Evolutionary conservation across 2,888 invertebrate species (phyloP).

Genomic region (Tortricodes alternella): DNA sequence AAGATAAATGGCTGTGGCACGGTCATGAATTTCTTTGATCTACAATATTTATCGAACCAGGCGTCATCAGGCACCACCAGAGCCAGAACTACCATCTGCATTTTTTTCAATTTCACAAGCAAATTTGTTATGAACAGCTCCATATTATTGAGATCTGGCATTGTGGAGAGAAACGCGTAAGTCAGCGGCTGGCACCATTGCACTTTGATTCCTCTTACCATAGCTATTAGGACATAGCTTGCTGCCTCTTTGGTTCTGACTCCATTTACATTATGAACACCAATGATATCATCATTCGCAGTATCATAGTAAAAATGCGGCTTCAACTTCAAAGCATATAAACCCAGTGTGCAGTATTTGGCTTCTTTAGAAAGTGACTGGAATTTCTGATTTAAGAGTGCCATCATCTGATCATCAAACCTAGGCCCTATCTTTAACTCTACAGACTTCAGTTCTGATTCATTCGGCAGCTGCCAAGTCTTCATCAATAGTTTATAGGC

Average conservation of each 20-base stretch:
- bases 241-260: background rate
- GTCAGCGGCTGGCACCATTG: background rate
- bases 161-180: background rate
- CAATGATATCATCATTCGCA: slow-evolving; percentile 12
- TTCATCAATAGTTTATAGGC: slow-evolving; percentile 5
- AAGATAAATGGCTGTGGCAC: background rate
- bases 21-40: slow-evolving; percentile 1
- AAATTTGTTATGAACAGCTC: background rate
- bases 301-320: slow-evolving; percentile 11
- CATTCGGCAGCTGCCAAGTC: slow-evolving; percentile 4
- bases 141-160: slow-evolving; percentile 2
- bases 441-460: background rate
- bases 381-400: background rate
- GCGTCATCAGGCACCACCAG: slow-evolving; percentile 1
- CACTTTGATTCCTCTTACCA: background rate
- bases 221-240: slow-evolving; percentile 5
- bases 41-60: background rate
- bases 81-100: background rate
- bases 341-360: background rate
- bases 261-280: slow-evolving; percentile 11
- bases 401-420: background rate
- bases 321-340: slow-evolving; percentile 1
- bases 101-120: background rate
- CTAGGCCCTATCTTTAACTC: background rate
- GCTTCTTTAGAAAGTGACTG: background rate